Conservation (phyloP, 1,140 invertebrate genomes). For the Drosophila arawakana region DNA sequence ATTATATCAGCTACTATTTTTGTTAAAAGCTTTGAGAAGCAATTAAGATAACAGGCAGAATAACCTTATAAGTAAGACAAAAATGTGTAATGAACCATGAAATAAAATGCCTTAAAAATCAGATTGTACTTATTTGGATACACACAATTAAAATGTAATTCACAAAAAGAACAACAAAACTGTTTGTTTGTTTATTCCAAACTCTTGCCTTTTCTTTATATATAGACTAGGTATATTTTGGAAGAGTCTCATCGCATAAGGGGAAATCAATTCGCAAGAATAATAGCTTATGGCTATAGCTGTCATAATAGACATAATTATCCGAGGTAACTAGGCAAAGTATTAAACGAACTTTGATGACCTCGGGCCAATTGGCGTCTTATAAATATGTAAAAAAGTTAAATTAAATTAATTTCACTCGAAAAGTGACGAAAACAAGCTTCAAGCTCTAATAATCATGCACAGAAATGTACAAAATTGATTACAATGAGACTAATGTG, state of each 20-base stretch:
- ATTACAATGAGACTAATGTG: too few species aligned
- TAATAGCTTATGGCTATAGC: slow-evolving; percentile 54
- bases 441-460: background rate
- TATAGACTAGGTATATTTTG: too few species aligned
- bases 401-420: slow-evolving; percentile 43
- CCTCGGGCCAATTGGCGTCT: slow-evolving; percentile 42
- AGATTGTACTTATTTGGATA: slow-evolving; percentile 50
- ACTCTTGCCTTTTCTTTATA: background rate
- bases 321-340: slow-evolving; percentile 62
- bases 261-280: slow-evolving; percentile 53
- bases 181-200: background rate
- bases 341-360: slow-evolving; percentile 48
- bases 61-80: slow-evolving; percentile 38
- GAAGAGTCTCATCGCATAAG: slow-evolving; percentile 2
- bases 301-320: slow-evolving; percentile 61
- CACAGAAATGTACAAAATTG: too few species aligned
- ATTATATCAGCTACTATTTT: slow-evolving; percentile 1
- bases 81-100: slow-evolving; percentile 44
- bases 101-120: slow-evolving; percentile 33
- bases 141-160: slow-evolving; percentile 44
- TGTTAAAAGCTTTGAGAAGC: slow-evolving; percentile 2
- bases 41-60: slow-evolving; percentile 41
- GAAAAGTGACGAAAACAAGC: slow-evolving; percentile 9
- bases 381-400: slow-evolving; percentile 20
- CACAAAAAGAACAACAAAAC: slow-evolving; percentile 23